These are phyloP conservation scores for Callitettix versicolor DNA, from an alignment of 1,140 invertebrate species.

Conservation along the genomic window DNA sequence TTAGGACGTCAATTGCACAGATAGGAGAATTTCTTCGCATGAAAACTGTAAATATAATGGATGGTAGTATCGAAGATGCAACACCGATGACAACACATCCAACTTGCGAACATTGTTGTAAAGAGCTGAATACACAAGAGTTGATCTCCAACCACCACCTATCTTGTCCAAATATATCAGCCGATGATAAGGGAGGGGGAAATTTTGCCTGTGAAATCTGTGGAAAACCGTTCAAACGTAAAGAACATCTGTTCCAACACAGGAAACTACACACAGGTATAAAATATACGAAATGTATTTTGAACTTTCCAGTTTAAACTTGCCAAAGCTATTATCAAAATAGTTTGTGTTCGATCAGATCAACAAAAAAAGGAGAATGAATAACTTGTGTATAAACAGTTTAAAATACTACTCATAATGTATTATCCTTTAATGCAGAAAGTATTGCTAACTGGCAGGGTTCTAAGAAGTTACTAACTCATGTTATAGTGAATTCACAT, in stretches of 20 bases:
- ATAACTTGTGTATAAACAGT: no score
- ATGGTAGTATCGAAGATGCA: constrained; percentile 1
- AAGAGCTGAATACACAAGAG: constrained; percentile 23
- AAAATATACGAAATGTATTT: no score
- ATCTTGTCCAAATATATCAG: neutral
- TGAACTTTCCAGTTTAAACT: no score
- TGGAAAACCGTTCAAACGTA: constrained; percentile 45
- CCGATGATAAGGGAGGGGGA: neutral
- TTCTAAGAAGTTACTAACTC: no score
- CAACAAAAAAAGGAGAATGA: no score
- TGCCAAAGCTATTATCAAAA: no score
- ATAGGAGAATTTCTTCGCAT: constrained; percentile 29
- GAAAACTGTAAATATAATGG: constrained; percentile 20
- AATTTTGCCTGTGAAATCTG: constrained; percentile 40
- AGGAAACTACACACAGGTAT: constrained; percentile 52
- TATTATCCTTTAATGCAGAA: no score
- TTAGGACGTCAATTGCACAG: constrained; percentile 25
- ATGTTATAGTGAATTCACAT: no score
- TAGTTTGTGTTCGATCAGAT: no score
- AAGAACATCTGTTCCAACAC: constrained; percentile 50
- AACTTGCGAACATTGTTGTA: constrained; percentile 26
- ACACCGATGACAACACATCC: neutral
- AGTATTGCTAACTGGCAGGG: no score
- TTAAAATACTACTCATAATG: no score
- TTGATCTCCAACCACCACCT: constrained; percentile 22